Evolutionary conservation across 2,113 vertebrate species (phyloP).

Genomic region (Eulacestoma nigropectus): DNA sequence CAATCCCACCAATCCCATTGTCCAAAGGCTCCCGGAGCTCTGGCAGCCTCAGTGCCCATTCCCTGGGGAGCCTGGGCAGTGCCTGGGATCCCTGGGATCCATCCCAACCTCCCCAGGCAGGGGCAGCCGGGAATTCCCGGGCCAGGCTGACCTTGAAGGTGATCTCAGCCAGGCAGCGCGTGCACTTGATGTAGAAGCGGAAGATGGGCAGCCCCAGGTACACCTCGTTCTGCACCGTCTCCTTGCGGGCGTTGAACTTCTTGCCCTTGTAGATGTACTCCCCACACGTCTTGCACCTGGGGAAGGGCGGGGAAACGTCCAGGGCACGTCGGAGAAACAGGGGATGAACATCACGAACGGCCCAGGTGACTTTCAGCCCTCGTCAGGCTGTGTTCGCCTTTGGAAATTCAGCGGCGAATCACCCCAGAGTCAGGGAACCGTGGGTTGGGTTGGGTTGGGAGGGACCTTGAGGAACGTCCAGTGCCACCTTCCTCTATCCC

Average conservation of each 20-base stretch:
- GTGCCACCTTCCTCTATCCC: not conserved
- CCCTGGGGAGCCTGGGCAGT: not conserved
- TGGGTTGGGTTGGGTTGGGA: not conserved
- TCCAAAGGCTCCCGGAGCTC: not conserved
- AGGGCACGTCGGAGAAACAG: rapidly evolving
- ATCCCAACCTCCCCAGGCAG: too few relatives aligned
- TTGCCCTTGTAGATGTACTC: constrained; percentile 98
- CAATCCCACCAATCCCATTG: not conserved
- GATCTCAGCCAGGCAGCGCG: constrained; percentile 78
- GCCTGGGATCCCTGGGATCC: not conserved
- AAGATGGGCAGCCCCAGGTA: constrained; percentile 95
- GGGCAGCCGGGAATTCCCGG: rapidly evolving
- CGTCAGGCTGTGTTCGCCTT: rapidly evolving
- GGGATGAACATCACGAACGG: rapidly evolving
- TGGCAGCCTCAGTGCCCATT: not conserved
- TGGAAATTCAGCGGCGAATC: too few relatives aligned
- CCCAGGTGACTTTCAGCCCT: rapidly evolving
- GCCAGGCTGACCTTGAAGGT: constrained; percentile 11
- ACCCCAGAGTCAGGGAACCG: too few relatives aligned
- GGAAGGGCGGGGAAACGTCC: not conserved
- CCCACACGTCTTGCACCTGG: constrained; percentile 90
- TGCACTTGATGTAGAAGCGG: constrained; percentile 97
- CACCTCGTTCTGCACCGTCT: constrained; percentile 89
- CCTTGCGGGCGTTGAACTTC: constrained; percentile 96
- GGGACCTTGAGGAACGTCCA: not conserved